Evolutionary conservation across 2,113 vertebrate genomes (phyloP), one percentile per base, ranked within the genome.

Genomic region (Athene cunicularia): DNA sequence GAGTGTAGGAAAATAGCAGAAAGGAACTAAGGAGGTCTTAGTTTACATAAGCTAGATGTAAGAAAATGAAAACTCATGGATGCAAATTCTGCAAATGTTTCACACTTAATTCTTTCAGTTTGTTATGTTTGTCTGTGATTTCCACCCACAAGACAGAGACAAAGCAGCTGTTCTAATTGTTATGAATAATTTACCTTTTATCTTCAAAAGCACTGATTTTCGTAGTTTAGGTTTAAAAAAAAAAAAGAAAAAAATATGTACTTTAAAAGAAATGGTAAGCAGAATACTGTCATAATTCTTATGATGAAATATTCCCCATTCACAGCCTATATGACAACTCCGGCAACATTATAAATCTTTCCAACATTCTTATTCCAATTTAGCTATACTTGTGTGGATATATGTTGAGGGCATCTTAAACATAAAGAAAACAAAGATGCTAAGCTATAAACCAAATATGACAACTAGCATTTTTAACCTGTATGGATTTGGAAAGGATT

Each of bases 261-360:
- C 26, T 91, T 97, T 74, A 52, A 93, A 86, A 93, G n/a, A 91
- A 86, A 90, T 43, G 4, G 28, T 66, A 86, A 90, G 37, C 59
- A 81, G 63, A 80, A 62, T 79, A 86, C 18, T 81, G 73, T 92
- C 33, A 30, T 22, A 82, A 45, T 64, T 56, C 26, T 76, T 81
- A 63, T 0, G 13, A 85, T 90, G 77, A 95, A 88, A 90, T 74
- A 90, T 88, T 93, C 41, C n/a, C 53, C 11, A 1, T 92, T 94
- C 56, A 35, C 82, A 91, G 56, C 45, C n/a, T 64, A 11, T 79
- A 56, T 41, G 84, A 88, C 95, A 95, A 39, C 41, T 76, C 66
- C 87, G 85, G 81, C 87, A 96, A 67, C 15, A 32, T 80, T 82
- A 87, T 95, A 95, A 92, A 95, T 96, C 85, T 94, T 95, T 85